phyloP scores from a whole-genome alignment of 2,888 invertebrate genomes.

The Crossocerus cetratus region DNA sequence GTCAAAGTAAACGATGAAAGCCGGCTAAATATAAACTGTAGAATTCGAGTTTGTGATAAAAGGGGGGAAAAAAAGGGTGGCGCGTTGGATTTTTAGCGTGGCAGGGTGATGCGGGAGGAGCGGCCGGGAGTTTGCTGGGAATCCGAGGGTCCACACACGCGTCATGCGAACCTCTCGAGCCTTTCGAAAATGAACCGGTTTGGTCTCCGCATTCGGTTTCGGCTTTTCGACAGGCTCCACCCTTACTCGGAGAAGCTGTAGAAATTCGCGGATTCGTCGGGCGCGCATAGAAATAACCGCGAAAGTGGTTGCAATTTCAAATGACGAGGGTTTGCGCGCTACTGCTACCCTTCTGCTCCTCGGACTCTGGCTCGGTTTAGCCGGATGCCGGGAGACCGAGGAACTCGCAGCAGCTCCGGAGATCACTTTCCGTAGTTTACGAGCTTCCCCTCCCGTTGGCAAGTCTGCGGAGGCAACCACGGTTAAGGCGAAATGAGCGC shows the following conservation, averaged over 20 bases:
- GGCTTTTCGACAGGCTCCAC: background rate
- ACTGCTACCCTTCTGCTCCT: background rate
- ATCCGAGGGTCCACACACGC: background rate
- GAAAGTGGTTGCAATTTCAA: constrained; percentile 55
- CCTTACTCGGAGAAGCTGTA: background rate
- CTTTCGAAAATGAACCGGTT: constrained; percentile 24
- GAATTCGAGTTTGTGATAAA: background rate
- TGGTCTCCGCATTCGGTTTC: background rate
- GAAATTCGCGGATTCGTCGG: constrained; percentile 36
- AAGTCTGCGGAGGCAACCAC: background rate
- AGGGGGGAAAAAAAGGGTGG: background rate
- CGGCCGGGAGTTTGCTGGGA: background rate
- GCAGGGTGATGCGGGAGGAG: background rate
- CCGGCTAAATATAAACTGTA: no score
- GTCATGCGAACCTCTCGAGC: constrained; percentile 3
- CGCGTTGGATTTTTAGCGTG: no score
- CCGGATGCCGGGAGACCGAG: background rate
- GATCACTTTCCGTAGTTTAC: constrained; percentile 58
- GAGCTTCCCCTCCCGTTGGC: constrained; percentile 45
- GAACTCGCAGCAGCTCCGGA: constrained; percentile 16
- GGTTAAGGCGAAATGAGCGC: background rate
- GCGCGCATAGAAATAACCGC: constrained; percentile 41
- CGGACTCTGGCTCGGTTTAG: background rate
- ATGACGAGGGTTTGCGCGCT: constrained; percentile 22
- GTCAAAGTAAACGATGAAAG: no score